These are phyloP conservation scores for Hippopotamyrus pictus DNA, from an alignment of 2,797 vertebrate species.

Conservation along the genomic window DNA sequence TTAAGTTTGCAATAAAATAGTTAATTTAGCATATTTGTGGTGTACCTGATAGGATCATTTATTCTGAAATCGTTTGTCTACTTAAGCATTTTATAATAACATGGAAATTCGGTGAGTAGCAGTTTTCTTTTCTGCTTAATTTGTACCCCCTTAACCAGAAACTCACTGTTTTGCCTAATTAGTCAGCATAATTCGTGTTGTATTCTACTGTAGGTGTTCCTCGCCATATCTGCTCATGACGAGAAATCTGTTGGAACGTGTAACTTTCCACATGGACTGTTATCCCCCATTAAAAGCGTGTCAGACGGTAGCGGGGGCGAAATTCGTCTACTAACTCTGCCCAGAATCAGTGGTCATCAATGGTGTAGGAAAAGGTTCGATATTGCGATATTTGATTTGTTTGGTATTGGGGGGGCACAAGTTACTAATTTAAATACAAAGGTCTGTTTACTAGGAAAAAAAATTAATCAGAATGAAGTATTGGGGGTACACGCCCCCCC, in stretches of 20 bases:
- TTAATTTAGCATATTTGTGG: neutral
- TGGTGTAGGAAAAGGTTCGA: neutral
- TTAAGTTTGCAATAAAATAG: neutral
- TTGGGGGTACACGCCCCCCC: neutral
- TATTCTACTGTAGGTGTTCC: neutral
- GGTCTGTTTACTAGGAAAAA: neutral
- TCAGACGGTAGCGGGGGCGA: neutral
- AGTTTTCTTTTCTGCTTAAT: neutral
- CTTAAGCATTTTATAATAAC: neutral
- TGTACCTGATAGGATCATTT: neutral
- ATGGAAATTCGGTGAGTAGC: neutral
- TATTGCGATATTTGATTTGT: neutral
- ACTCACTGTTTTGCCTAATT: neutral
- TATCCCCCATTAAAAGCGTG: neutral
- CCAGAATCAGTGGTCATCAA: neutral
- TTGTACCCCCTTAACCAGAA: neutral
- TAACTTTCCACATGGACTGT: neutral
- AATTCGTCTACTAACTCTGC: neutral
- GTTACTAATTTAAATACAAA: neutral
- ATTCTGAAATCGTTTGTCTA: neutral
- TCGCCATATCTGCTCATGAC: neutral
- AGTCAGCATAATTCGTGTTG: neutral
- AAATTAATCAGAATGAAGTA: neutral
- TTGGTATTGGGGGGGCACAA: neutral
- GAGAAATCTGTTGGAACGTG: neutral